Evolutionary conservation across 2,113 vertebrate species (phyloP).

Genomic region (Malurus cyaneus): DNA sequence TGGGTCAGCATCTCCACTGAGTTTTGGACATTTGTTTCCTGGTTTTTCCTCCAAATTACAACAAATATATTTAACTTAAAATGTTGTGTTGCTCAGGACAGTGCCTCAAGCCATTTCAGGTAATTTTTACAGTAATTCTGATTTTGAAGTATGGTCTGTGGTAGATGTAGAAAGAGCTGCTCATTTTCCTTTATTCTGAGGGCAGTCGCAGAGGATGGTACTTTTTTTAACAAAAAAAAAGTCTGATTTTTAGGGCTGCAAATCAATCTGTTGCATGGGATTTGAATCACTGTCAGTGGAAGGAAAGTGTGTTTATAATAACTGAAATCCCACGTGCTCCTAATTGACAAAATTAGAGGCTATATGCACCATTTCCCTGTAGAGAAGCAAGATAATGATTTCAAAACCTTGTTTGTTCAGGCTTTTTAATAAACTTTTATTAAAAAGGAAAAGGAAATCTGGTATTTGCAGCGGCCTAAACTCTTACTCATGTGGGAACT

Average conservation of each 20-base stretch:
- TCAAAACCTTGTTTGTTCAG: constrained; percentile 49
- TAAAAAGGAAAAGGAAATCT: constrained; percentile 62
- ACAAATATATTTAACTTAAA: not conserved
- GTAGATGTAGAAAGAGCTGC: not conserved
- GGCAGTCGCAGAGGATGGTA: not conserved
- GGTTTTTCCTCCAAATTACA: not conserved
- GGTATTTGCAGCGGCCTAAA: constrained; percentile 1
- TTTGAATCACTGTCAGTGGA: constrained; percentile 22
- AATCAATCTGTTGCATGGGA: not conserved
- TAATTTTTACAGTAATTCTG: not conserved
- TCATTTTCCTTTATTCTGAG: not conserved
- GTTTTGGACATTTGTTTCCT: not conserved
- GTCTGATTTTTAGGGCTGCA: constrained; percentile 5
- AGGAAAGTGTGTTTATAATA: constrained; percentile 49
- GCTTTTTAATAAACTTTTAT: constrained; percentile 48
- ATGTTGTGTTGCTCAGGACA: not conserved
- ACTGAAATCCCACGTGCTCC: constrained; percentile 22
- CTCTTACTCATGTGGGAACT: constrained; percentile 1
- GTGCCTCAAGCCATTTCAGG: not conserved
- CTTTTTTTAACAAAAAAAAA: not conserved
- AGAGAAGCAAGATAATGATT: constrained; percentile 55
- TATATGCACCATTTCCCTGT: constrained; percentile 47
- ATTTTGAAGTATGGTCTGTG: not conserved
- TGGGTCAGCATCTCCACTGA: not conserved
- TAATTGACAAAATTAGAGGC: constrained; percentile 59